Evolutionary conservation across 2,888 invertebrate species (phyloP).

Genomic region (Chalcis sispes): DNA sequence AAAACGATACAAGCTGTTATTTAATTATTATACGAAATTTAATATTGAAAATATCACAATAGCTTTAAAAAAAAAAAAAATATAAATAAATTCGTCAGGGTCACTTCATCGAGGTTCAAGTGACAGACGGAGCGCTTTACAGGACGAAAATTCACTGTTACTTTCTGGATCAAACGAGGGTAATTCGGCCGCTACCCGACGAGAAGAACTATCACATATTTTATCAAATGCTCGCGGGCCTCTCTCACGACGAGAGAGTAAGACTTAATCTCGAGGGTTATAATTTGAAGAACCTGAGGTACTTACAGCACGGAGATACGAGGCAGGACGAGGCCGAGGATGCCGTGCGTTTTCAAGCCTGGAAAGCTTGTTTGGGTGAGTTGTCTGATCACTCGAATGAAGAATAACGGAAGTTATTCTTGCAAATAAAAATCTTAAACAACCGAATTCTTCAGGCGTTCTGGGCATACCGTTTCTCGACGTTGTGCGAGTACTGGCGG

Average conservation of each 20-base stretch:
- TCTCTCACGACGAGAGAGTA: constrained; percentile 89
- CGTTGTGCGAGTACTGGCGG: constrained; percentile 93
- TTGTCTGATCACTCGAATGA: neutral
- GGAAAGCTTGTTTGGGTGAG: constrained; percentile 90
- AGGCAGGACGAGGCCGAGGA: constrained; percentile 85
- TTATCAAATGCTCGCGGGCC: constrained; percentile 95
- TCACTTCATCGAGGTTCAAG: constrained; percentile 97
- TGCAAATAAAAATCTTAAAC: neutral
- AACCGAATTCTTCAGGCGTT: constrained; percentile 78
- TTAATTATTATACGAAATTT: too few species aligned
- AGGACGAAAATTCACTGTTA: constrained; percentile 97
- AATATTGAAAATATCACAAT: too few species aligned
- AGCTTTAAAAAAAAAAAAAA: neutral
- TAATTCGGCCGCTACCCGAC: constrained; percentile 88
- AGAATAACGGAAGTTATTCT: neutral
- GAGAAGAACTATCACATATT: constrained; percentile 98
- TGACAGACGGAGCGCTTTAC: constrained; percentile 95
- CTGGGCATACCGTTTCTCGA: constrained; percentile 96
- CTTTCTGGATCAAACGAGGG: constrained; percentile 95
- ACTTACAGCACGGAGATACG: constrained; percentile 86
- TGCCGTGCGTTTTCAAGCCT: constrained; percentile 87
- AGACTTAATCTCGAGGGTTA: constrained; percentile 93
- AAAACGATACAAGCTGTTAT: too few species aligned
- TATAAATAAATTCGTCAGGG: constrained; percentile 79
- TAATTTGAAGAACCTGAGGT: constrained; percentile 87